These are phyloP conservation scores for Archivesica marissinica DNA, from an alignment of 1,140 invertebrate species.

Conservation along the genomic window DNA sequence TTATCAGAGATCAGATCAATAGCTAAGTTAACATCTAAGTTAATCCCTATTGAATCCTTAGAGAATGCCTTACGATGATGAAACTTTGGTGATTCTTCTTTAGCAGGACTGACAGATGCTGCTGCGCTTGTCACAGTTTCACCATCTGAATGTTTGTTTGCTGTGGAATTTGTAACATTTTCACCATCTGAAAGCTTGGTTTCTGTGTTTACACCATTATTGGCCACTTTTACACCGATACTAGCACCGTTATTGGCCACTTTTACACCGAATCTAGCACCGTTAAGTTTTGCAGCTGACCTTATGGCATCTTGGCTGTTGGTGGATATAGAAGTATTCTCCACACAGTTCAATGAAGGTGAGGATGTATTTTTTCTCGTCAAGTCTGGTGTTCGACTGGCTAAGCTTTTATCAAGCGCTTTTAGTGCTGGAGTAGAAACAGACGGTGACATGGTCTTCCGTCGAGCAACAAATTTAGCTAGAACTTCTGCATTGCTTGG, in stretches of 20 bases:
- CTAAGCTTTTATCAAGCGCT: not conserved
- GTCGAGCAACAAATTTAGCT: slow-evolving; percentile 46
- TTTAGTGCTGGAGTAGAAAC: not conserved
- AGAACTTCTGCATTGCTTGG: slow-evolving; percentile 36
- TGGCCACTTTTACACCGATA: not conserved
- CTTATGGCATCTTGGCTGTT: not conserved
- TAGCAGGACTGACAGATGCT: not conserved
- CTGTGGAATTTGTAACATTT: not conserved
- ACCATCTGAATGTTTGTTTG: not conserved
- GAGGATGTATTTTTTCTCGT: slow-evolving; percentile 4
- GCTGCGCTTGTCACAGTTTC: not conserved
- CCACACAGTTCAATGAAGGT: not conserved
- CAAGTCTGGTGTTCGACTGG: not conserved
- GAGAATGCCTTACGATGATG: not conserved
- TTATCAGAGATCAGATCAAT: no score
- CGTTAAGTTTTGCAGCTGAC: not conserved
- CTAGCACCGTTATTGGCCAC: not conserved
- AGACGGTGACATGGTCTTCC: slow-evolving; percentile 46
- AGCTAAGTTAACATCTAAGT: slow-evolving; percentile 1
- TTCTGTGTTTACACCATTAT: not conserved
- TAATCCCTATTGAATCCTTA: not conserved
- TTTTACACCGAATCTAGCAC: not conserved
- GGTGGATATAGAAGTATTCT: not conserved
- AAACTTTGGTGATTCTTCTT: not conserved
- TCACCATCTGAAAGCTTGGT: not conserved